Evolutionary conservation across 2,888 invertebrate species (phyloP), one percentile per base, ranked within the genome.

Genomic region (Clivina fossor): DNA sequence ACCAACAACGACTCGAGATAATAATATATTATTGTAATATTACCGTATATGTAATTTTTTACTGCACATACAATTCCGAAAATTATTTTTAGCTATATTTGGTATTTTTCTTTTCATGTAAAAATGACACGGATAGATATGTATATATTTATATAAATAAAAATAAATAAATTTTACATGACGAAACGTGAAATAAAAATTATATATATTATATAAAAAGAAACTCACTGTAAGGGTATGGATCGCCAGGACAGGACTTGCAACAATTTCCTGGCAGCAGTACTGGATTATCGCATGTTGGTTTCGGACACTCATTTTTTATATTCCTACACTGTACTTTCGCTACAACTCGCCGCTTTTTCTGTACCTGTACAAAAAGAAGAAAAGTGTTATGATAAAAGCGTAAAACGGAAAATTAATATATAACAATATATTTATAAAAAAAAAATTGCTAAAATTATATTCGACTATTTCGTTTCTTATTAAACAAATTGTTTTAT

Each of bases 321-420:
- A 95, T 91, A 71, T 93, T 94, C 63, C 88, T 83, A 73, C 95
- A 95, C 65, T 89, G 86, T 19, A 93, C 91, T 68, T 88, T 83
- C n/a, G 93, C 93, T 58, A 92, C 86, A 65, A 93, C 86, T 60
- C 92, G 81, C 28, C 90, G 79, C 71, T 93, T 93, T 75, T 90
- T 90, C 72, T 90, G 91, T 61, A 91, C 85, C 93, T 93, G 77
- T n/a, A n/a, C n/a, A n/a, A 51, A 78, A 76, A 60, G 63, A 66
- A 56, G 54, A 53, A 41, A 41, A 37, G 7, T 30, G 18, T 30
- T 20, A 24, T 46, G n/a, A n/a, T n/a, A n/a, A n/a, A n/a, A n/a
- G n/a, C n/a, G n/a, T n/a, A n/a, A n/a, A n/a, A n/a, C n/a, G n/a
- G n/a, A n/a, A n/a, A n/a, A n/a, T n/a, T n/a, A n/a, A n/a, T n/a